A percentile compares a stretch with the other conserved stretches of the same genome.
Conservation (phyloP, 2,888 invertebrate genomes). For the Cataglyphis cursor region DNA sequence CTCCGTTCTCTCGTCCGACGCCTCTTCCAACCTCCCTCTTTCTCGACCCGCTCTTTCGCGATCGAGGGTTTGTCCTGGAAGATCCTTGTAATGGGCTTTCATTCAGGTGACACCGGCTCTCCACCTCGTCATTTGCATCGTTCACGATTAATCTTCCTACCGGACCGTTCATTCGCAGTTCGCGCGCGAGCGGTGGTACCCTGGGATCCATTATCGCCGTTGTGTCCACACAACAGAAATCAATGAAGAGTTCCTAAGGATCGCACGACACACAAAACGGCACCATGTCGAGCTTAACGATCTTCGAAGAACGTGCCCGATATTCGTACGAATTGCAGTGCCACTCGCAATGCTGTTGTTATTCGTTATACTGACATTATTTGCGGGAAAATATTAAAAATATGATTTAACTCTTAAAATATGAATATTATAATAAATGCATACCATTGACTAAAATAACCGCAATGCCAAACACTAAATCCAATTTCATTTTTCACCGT, state of each 20-base stretch:
- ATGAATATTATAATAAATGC: not conserved
- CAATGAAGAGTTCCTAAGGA: conserved; percentile 19
- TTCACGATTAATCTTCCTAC: conserved; percentile 70
- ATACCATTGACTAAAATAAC: not conserved
- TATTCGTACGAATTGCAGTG: not conserved
- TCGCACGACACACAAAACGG: not conserved
- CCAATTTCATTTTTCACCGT: not conserved
- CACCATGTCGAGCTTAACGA: not conserved
- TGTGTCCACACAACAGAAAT: conserved; percentile 27
- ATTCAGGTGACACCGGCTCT: conserved; percentile 61
- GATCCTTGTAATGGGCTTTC: conserved; percentile 72
- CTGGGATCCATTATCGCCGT: conserved; percentile 29
- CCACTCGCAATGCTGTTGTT: not conserved
- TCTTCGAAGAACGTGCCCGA: not conserved
- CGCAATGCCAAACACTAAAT: not conserved
- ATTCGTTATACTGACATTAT: not conserved
- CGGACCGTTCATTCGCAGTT: conserved; percentile 27
- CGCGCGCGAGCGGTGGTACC: conserved; percentile 35
- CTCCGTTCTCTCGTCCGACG: conserved; percentile 67
- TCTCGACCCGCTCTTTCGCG: conserved; percentile 46
- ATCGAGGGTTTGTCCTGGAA: conserved; percentile 66
- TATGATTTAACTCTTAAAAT: not conserved
- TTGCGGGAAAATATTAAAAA: not conserved
- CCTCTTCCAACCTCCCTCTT: conserved; percentile 36
- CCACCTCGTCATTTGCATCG: conserved; percentile 71